Evolutionary conservation across 2,113 vertebrate genomes (phyloP).

Genomic region (Rhynchopsitta pachyrhyncha): DNA sequence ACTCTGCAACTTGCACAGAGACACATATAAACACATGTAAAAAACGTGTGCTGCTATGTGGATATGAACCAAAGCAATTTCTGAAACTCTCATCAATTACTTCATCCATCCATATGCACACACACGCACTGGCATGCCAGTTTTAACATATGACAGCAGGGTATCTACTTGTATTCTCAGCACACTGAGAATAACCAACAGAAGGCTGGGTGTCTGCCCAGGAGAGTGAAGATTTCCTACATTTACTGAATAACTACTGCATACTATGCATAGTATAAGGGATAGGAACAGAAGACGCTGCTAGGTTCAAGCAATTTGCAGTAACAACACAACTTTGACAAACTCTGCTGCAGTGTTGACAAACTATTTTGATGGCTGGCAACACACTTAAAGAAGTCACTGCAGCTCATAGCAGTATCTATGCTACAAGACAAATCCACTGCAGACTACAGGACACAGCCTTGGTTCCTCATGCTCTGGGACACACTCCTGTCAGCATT

Average conservation of each 20-base stretch:
- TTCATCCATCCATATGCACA: background rate
- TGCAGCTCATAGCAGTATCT: background rate
- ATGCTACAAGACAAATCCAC: background rate
- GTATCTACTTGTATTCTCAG: background rate
- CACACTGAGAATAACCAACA: background rate
- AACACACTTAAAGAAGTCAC: background rate
- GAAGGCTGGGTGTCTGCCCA: background rate
- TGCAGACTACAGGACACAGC: background rate
- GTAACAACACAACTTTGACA: background rate
- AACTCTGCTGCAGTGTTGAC: background rate
- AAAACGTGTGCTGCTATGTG: background rate
- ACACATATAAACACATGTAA: fast-evolving
- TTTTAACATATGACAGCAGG: background rate
- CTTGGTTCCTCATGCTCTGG: background rate
- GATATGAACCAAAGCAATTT: background rate
- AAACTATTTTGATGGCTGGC: background rate
- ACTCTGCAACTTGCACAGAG: background rate
- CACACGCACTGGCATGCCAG: background rate
- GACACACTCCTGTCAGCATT: background rate
- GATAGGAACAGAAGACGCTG: background rate
- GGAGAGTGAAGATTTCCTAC: background rate
- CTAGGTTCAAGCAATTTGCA: background rate
- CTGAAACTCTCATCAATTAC: background rate
- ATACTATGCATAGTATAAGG: background rate
- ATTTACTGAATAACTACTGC: background rate